Evolutionary conservation across 1,140 invertebrate genomes (phyloP), one percentile per base, ranked within the genome.

Genomic region (Holcopasites calliopsidis): DNA sequence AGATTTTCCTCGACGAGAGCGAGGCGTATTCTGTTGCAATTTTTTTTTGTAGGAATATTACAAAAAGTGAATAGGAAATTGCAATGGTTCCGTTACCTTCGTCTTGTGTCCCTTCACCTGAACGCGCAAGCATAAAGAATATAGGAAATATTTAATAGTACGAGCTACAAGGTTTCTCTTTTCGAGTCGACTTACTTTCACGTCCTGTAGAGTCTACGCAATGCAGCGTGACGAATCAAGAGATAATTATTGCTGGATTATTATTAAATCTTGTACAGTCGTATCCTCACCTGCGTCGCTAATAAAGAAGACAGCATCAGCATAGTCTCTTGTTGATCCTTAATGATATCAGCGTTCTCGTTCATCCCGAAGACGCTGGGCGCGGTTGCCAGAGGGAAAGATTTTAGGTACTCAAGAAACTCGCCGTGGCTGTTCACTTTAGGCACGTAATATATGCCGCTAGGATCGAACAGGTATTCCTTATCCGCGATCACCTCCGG

Each of bases 331-430:
- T 96, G 93, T 90, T 97, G 96, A 87, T 98, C 97, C 92, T 98
- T 98, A 81, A 96, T 96, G 79, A 99, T 98, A 89, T 98, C 97
- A 2, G 97, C 97, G 90, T 98, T 98, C 69, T 95, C 93, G 90
- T 98, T 94, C 94, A 99, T 96, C 13, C 97, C 97, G 91, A 98
- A 98, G 42, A 98, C 95, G 64, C 94, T 93, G 0, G 97, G 97
- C 28, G 94, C 93, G 0, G 97, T 95, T 40, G 94, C 94, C 76
- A 96, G 93, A 1, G 97, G 97, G 75, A 98, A 89, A 3, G 93
- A 93, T 38, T 93, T 94, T 0, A 96, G 95, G 89, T 96, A 97
- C 38, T 93, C 92, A 10, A 98, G 89, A 90, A 96, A 98, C 35
- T 95, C 93, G 10, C 95, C 93, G 86, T 97, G 94, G 82, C 96